Percentiles rank a stretch among this genome's conserved stretches.
Evolutionary conservation across 2,888 invertebrate species (phyloP).

Genomic region (Lepas anatifera): DNA sequence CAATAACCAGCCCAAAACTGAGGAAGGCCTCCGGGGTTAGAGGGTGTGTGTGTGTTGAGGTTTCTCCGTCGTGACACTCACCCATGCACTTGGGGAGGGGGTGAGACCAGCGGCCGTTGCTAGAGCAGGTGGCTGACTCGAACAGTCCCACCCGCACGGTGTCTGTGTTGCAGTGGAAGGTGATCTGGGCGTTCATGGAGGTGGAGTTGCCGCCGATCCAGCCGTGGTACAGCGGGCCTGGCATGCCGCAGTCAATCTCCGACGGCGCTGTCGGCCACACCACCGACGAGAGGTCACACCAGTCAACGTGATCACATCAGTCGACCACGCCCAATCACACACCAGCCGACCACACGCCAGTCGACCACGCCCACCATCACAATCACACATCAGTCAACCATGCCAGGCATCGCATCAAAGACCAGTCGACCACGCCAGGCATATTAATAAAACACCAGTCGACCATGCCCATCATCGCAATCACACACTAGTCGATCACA

Average conservation of each 20-base stretch:
- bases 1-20: too few species aligned
- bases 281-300: not conserved
- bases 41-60: too few species aligned
- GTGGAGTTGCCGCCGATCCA: slow-evolving; percentile 52
- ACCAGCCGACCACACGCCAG: too few species aligned
- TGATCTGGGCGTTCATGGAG: slow-evolving; percentile 40
- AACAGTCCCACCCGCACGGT: slow-evolving; percentile 31
- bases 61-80: too few species aligned
- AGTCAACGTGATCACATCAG: not conserved
- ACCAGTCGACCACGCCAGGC: too few species aligned
- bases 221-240: slow-evolving; percentile 88
- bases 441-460: too few species aligned
- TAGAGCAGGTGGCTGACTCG: slow-evolving; percentile 35
- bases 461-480: too few species aligned
- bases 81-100: slow-evolving; percentile 41
- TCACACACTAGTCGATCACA: too few species aligned
- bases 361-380: too few species aligned
- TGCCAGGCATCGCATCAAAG: not conserved
- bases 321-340: too few species aligned
- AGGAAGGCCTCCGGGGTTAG: too few species aligned
- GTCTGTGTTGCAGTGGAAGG: slow-evolving; percentile 35
- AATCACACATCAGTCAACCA: not conserved
- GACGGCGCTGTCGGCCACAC: slow-evolving; percentile 26
- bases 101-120: slow-evolving; percentile 41
- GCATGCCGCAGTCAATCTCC: slow-evolving; percentile 96